These are phyloP conservation scores for Microcebus ravelobensis DNA, from an alignment of 2,113 vertebrate genomes.

Conservation along the genomic window DNA sequence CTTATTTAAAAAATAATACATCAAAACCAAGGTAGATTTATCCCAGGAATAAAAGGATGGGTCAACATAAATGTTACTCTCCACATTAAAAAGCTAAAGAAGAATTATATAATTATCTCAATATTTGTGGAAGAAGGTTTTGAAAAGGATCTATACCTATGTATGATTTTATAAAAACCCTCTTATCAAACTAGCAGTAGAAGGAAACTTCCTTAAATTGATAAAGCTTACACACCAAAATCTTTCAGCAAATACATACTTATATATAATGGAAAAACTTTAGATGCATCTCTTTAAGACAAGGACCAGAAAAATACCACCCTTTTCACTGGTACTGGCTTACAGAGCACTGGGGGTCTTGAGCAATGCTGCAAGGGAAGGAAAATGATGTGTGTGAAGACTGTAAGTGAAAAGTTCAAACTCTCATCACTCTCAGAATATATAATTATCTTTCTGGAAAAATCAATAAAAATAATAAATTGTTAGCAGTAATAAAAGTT, in stretches of 20 bases:
- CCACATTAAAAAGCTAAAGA: background rate
- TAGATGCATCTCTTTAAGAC: background rate
- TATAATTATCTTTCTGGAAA: background rate
- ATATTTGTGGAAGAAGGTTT: background rate
- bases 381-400: background rate
- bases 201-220: background rate
- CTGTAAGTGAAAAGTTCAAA: constrained; percentile 3
- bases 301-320: background rate
- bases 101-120: background rate
- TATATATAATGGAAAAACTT: background rate
- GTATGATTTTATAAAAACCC: background rate
- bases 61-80: background rate
- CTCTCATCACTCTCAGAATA: background rate
- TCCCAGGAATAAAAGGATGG: background rate
- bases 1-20: background rate
- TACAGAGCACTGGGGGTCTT: background rate
- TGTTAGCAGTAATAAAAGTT: constrained; percentile 11
- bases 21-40: constrained; percentile 24
- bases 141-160: background rate
- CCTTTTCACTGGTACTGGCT: background rate
- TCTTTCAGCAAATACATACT: background rate
- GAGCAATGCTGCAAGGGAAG: background rate
- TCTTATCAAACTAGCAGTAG: background rate
- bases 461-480: constrained; percentile 3
- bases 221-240: background rate